phyloP scores from a whole-genome alignment of 2,113 vertebrate species.

The Rafetus swinhoei region DNA sequence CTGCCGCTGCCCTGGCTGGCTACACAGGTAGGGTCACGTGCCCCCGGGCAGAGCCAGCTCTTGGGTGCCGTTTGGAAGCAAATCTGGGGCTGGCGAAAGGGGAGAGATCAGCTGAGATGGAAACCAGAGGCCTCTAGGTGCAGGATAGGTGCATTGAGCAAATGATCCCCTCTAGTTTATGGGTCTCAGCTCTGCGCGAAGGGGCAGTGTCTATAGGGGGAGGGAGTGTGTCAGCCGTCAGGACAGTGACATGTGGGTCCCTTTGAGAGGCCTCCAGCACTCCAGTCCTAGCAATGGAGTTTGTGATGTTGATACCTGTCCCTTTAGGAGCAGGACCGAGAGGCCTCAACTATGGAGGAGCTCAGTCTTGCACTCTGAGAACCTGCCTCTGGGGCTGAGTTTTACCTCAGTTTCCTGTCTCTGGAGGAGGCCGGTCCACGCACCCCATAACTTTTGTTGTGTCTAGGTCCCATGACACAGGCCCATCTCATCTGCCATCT shows the following conservation, averaged over 20 bases:
- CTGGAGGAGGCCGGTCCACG: accelerated
- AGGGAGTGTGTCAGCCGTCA: neutral
- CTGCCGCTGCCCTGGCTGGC: slow-evolving; percentile 95
- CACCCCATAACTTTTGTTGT: accelerated
- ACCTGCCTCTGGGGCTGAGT: neutral
- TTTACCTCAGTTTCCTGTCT: neutral
- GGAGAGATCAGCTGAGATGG: neutral
- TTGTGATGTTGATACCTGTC: neutral
- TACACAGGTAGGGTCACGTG: slow-evolving; percentile 89
- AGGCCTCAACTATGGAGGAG: accelerated
- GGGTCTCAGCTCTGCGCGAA: neutral
- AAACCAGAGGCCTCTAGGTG: neutral
- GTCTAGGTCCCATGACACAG: neutral
- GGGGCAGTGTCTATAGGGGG: neutral
- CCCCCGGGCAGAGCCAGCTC: neutral
- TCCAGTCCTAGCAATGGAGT: neutral
- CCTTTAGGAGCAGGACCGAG: neutral
- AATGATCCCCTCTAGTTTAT: neutral
- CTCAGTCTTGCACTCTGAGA: neutral
- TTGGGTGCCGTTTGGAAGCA: no score
- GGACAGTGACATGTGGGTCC: neutral
- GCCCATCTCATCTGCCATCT: neutral
- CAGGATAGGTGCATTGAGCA: neutral
- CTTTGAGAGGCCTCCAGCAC: neutral
- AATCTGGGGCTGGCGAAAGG: neutral